phyloP scores from a whole-genome alignment of 2,113 vertebrate species.

The Scartelaos histophorus region DNA sequence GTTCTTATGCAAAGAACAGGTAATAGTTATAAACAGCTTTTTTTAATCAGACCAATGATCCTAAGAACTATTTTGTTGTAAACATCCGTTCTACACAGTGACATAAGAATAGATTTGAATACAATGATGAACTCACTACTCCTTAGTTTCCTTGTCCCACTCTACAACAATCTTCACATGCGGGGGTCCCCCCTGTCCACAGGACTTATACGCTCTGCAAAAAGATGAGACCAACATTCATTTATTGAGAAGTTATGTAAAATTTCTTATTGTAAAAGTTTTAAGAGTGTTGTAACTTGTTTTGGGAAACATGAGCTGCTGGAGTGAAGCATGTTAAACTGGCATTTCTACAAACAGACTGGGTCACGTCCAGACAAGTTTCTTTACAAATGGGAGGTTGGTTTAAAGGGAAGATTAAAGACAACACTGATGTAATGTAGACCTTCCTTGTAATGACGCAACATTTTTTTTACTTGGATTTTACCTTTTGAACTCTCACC shows the following conservation, averaged over 20 bases:
- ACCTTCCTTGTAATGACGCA: not conserved
- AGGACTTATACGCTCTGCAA: slow-evolving; percentile 90
- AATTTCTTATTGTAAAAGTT: not conserved
- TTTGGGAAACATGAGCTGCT: not conserved
- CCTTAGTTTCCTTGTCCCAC: slow-evolving; percentile 99
- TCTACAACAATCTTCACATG: slow-evolving; percentile 98
- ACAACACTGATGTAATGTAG: not conserved
- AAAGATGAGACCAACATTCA: slow-evolving; percentile 2
- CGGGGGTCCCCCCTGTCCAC: slow-evolving; percentile 91
- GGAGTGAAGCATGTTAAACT: slow-evolving; percentile 33
- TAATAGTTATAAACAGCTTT: no score
- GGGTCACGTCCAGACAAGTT: slow-evolving; percentile 37
- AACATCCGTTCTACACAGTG: not conserved
- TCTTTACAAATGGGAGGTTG: not conserved
- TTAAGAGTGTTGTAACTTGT: slow-evolving; percentile 21
- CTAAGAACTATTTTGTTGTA: not conserved
- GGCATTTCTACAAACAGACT: slow-evolving; percentile 26
- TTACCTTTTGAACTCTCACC: slow-evolving; percentile 5
- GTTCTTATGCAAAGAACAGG: no score
- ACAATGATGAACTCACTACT: slow-evolving; percentile 85
- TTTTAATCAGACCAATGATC: not conserved
- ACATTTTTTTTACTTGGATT: not conserved
- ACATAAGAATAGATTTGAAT: not conserved
- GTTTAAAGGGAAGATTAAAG: slow-evolving; percentile 6
- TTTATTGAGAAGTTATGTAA: not conserved